phyloP scores from a whole-genome alignment of 2,888 invertebrate species.

The Cosmorhoe ocellata region DNA sequence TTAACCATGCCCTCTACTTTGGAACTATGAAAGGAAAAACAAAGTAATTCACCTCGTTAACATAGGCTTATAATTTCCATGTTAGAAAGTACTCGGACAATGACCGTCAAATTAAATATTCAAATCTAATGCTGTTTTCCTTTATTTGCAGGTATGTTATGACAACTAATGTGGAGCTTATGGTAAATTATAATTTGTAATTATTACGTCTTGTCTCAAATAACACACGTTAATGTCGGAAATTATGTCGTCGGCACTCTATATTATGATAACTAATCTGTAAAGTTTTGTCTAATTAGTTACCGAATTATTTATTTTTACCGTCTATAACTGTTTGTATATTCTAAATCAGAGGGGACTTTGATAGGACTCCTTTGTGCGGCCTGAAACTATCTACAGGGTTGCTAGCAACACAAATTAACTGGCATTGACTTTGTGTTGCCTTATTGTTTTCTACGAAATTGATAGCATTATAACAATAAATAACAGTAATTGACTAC shows the following conservation, averaged over 20 bases:
- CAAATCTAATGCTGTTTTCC: slow-evolving; percentile 18
- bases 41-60: slow-evolving; percentile 39
- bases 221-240: too few relatives aligned
- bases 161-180: not conserved
- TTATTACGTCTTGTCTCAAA: too few relatives aligned
- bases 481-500: slow-evolving; percentile 27
- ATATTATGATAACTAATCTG: too few relatives aligned
- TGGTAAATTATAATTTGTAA: not conserved
- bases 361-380: too few relatives aligned
- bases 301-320: too few relatives aligned
- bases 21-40: slow-evolving; percentile 48
- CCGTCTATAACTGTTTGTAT: too few relatives aligned
- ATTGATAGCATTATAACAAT: slow-evolving; percentile 4
- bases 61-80: slow-evolving; percentile 28
- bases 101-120: slow-evolving; percentile 5
- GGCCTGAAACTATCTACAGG: too few relatives aligned
- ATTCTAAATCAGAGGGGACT: too few relatives aligned
- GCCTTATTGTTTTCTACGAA: not conserved
- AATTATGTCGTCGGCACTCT: too few relatives aligned
- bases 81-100: not conserved
- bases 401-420: too few relatives aligned
- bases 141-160: slow-evolving; percentile 35
- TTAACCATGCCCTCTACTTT: slow-evolving; percentile 41
- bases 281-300: too few relatives aligned
- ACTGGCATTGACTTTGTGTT: not conserved